Evolutionary conservation across 2,888 invertebrate genomes (phyloP).

Genomic region (Lasioglossum villosulum): DNA sequence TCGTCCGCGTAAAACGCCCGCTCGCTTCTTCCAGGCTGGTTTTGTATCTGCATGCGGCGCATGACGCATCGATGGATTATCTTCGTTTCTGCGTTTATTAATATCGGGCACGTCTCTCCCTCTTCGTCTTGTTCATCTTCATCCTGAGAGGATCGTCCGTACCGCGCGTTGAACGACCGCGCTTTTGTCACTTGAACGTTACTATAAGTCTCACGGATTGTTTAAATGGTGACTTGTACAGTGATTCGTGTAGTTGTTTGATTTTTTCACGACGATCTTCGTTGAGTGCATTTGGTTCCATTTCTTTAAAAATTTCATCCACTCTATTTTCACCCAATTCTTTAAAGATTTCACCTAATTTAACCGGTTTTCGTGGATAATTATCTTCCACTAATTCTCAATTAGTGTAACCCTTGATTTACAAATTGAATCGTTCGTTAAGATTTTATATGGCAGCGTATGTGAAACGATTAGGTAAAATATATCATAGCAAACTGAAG

Average conservation of each 20-base stretch:
- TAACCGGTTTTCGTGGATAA: no score
- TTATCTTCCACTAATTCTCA: no score
- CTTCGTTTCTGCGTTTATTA: constrained; percentile 55
- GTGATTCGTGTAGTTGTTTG: no score
- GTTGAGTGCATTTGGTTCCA: no score
- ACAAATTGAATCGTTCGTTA: no score
- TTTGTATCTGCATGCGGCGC: constrained; percentile 38
- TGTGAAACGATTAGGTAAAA: no score
- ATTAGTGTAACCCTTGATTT: no score
- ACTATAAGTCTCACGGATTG: background rate
- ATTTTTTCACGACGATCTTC: no score
- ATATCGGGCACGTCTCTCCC: constrained; percentile 37
- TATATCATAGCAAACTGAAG: background rate
- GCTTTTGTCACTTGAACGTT: background rate
- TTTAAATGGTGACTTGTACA: background rate
- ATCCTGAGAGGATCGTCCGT: background rate
- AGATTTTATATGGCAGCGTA: no score
- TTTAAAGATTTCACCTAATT: no score
- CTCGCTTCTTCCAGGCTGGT: constrained; percentile 28
- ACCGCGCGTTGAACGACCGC: background rate
- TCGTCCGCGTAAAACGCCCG: constrained; percentile 14
- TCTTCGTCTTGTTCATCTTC: constrained; percentile 1
- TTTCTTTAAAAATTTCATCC: no score
- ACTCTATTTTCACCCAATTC: no score
- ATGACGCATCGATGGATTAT: constrained; percentile 61